phyloP scores from a whole-genome alignment of 2,797 vertebrate species.

The Buceros bicornis region DNA sequence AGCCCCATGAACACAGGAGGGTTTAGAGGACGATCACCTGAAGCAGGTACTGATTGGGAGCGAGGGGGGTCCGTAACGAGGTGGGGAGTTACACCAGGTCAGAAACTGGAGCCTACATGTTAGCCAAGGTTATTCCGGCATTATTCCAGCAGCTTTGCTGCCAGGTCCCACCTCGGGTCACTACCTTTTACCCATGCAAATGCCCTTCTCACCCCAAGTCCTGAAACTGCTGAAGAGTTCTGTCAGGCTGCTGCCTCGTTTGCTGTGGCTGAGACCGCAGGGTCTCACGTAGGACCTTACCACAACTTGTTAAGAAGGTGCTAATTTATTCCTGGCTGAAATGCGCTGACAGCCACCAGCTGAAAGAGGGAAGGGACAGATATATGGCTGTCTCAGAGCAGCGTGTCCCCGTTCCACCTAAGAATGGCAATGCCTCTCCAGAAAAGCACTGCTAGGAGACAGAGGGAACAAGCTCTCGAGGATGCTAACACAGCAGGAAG shows the following conservation, averaged over 20 bases:
- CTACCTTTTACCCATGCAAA: background rate
- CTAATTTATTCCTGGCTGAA: background rate
- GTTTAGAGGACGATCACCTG: background rate
- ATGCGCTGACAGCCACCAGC: background rate
- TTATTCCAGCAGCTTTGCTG: background rate
- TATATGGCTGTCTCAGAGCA: too few species aligned
- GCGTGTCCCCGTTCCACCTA: background rate
- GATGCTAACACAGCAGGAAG: background rate
- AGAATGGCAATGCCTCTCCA: background rate
- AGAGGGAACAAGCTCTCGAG: background rate
- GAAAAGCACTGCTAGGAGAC: background rate
- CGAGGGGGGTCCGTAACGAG: background rate
- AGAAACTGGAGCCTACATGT: background rate
- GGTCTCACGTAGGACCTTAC: background rate
- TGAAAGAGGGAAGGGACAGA: background rate
- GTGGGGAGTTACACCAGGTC: accelerated
- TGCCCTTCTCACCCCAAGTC: background rate
- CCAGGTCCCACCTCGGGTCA: background rate
- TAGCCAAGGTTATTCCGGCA: background rate
- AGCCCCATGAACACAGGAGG: background rate
- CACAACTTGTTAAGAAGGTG: background rate
- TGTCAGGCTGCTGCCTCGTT: background rate
- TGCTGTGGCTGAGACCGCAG: background rate
- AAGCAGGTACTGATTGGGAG: background rate
- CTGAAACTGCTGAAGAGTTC: background rate